Base-by-base conservation (phyloP, 2,113 vertebrate species). In the Prionailurus bengalensis region DNA sequence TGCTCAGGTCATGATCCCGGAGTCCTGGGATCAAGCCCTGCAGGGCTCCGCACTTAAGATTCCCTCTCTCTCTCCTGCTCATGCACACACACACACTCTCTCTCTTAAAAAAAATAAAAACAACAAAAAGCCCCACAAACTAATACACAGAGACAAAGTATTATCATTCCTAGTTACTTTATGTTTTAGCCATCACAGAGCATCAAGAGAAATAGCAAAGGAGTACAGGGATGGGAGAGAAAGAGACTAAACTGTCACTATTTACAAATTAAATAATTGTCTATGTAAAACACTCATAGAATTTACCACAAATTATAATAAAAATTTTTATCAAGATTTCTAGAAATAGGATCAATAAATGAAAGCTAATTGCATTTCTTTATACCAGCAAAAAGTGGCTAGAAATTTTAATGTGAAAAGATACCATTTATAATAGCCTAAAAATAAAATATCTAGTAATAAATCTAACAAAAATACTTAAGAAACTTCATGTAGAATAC, bases 401-500 rank as follows among this genome's bases (percentile, higher is more conserved):
- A 6, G 29, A 82, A 81, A 78, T 19, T 92, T 84, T 85, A 48
- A 94, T 65, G 83, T 71, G 39, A 55, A 78, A 81, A 58, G 55
- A 53, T 48, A 80, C 55, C 45, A 73, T 55, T 85, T 79, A 82
- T 3, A 79, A 58, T 48, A 81, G 31, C 19, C 82, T 12, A 87
- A 66, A 93, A 51, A 15, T 42, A 82, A 65, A 11, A 16, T 61
- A 33, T 48, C 15, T 70, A 31, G 16, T 33, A 94, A 61, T 36
- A 94, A 96, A 85, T 39, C 45, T n/a, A 92, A 63, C 17, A 79
- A 65, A 78, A 85, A 36, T 89, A 73, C 92, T 89, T 89, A 79
- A 63, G 68, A 48, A 92, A 80, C 8, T 42, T 68, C 58, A 66
- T 68, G 25, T 68, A 61, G 25, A 86, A 74, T 21, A 14, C 11